Evolutionary conservation across 2,888 invertebrate species (phyloP).

Genomic region (Euzophera pinguis): DNA sequence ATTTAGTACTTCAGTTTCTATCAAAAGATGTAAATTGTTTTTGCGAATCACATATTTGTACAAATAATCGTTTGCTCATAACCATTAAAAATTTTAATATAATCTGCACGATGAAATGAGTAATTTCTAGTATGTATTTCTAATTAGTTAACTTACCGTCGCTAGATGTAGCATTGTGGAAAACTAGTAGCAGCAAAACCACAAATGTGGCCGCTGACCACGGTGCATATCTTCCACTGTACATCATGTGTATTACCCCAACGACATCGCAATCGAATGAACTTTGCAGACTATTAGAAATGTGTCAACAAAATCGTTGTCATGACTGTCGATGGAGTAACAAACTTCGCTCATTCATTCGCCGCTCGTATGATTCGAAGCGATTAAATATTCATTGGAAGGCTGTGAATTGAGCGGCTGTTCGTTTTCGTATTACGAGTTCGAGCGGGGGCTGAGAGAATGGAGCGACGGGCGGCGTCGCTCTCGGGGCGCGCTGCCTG

Average conservation of each 20-base stretch:
- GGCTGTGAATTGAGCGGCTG: constrained; percentile 51
- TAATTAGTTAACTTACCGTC: constrained; percentile 55
- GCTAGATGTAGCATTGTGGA: constrained; percentile 50
- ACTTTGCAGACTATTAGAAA: constrained; percentile 53
- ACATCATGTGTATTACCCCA: constrained; percentile 59
- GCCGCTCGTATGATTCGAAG: constrained; percentile 50
- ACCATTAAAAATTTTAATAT: too few species aligned
- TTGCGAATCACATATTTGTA: too few species aligned
- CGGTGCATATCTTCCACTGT: constrained; percentile 49
- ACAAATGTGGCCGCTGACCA: constrained; percentile 45
- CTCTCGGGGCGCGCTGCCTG: constrained; percentile 49
- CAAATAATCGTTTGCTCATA: too few species aligned
- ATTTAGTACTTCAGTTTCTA: too few species aligned
- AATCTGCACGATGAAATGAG: too few species aligned
- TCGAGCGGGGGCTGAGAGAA: constrained; percentile 31
- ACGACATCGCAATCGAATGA: constrained; percentile 54
- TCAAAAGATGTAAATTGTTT: too few species aligned
- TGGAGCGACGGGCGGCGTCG: constrained; percentile 35
- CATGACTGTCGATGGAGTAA: constrained; percentile 52
- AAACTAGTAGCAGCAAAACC: constrained; percentile 50
- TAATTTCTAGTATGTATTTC: not conserved
- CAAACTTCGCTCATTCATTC: constrained; percentile 62
- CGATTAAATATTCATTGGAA: constrained; percentile 70
- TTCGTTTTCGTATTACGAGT: constrained; percentile 25
- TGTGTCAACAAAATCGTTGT: constrained; percentile 51